Base-by-base conservation (phyloP, 2,113 vertebrate genomes). In the Guaruba guarouba region DNA sequence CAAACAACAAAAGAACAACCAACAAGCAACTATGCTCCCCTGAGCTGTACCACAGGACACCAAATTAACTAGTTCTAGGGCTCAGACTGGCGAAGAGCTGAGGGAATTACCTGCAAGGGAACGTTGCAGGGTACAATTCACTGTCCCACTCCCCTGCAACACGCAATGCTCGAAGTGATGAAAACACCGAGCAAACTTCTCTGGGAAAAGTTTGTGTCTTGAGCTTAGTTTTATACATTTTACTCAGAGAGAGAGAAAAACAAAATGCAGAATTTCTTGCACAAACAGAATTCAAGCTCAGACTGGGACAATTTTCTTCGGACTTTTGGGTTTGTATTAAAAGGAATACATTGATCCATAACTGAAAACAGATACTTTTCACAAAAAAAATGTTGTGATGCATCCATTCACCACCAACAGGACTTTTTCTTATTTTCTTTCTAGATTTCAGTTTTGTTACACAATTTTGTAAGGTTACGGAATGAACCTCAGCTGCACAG, bases 41-140 rank as follows among this genome's bases (percentile, higher is more conserved):
- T 11, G 35, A 55, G 27, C 27, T 75, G 7, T 6, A 28, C 6
- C 11, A 8, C n/a, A 37, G 37, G 74, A 22, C 8, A 2, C 25
- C 67, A 66, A 17, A 86, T 25, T 13, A 39, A 64, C 24, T 7
- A 3, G 31, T 1, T 59, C 20, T 8, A 31, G 66, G 17, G 11
- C 19, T 78, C 59, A 43, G 18, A 4, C 1, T 28, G 27, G 19
- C 10, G 31, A 84, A 4, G 13, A 67, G 69, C 55, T 59, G 33
- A n/a, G 55, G 20, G 55, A 59, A 33, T 13, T 59, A 51, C 28
- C 33, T 44, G 23, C 35, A 41, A 69, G 43, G 19, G 37, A 11
- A 51, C 14, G 10, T 7, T 0, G 0, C 6, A 82, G 54, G 2
- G 22, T 43, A 27, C 8, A 3, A n/a, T 68, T 44, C 13, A 15